Percentiles rank a stretch among this genome's conserved stretches.
phyloP scores from a whole-genome alignment of 2,113 vertebrate genomes.

The Nematolebias whitei region DNA sequence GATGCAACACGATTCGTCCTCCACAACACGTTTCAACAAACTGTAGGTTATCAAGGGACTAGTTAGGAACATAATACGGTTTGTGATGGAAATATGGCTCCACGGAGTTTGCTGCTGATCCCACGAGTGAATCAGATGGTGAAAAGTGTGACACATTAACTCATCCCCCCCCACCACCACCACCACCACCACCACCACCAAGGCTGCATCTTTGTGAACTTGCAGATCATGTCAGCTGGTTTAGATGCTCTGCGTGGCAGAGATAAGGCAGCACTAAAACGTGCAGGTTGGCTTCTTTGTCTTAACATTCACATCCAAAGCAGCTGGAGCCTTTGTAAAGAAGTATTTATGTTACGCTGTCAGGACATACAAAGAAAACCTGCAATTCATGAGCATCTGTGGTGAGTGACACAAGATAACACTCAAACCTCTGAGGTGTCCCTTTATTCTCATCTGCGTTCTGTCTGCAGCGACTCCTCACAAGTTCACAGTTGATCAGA shows the following conservation, averaged over 20 bases:
- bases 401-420: slow-evolving; percentile 13
- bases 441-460: slow-evolving; percentile 27
- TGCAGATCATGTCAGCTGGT: not conserved
- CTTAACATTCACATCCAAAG: not conserved
- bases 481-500: not conserved
- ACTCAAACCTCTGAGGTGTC: not conserved
- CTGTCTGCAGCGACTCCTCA: slow-evolving; percentile 1
- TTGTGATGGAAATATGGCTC: too few relatives aligned
- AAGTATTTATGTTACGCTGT: slow-evolving; percentile 32
- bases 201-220: not conserved
- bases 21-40: too few relatives aligned
- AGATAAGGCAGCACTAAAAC: slow-evolving; percentile 37
- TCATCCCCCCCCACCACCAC: too few relatives aligned
- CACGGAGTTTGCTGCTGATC: too few relatives aligned
- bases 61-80: too few relatives aligned
- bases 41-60: too few relatives aligned
- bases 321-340: slow-evolving; percentile 13
- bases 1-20: too few relatives aligned
- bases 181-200: too few relatives aligned
- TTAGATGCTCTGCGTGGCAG: slow-evolving; percentile 10
- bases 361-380: slow-evolving; percentile 16
- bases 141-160: too few relatives aligned
- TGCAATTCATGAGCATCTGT: slow-evolving; percentile 9
- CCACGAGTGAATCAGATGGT: too few relatives aligned
- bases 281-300: not conserved